These are phyloP conservation scores for Deilephila elpenor DNA, from an alignment of 2,888 invertebrate genomes.

Conservation along the genomic window DNA sequence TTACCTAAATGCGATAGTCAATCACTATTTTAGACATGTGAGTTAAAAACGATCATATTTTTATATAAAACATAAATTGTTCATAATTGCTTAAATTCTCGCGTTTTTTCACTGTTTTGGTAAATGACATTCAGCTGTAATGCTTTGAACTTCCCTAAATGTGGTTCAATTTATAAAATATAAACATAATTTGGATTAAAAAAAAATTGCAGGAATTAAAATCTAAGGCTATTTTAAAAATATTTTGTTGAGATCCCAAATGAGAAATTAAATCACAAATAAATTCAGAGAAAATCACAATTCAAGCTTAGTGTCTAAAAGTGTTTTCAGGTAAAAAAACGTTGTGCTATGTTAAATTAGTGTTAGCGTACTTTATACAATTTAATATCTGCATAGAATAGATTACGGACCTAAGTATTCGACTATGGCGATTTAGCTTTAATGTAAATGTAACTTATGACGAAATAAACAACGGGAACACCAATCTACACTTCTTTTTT, in stretches of 20 bases:
- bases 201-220: too few relatives aligned
- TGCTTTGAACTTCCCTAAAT: too few relatives aligned
- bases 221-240: not conserved
- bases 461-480: slow-evolving; percentile 21
- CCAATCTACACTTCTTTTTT: slow-evolving; percentile 23
- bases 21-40: not conserved
- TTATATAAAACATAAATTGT: too few relatives aligned
- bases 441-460: slow-evolving; percentile 35
- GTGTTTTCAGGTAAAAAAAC: not conserved
- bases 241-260: not conserved
- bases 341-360: not conserved
- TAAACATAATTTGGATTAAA: not conserved
- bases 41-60: too few relatives aligned
- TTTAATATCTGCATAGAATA: slow-evolving; percentile 6
- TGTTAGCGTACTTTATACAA: slow-evolving; percentile 13
- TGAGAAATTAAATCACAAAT: too few relatives aligned
- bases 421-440: slow-evolving; percentile 47
- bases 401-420: slow-evolving; percentile 45
- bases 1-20: not conserved
- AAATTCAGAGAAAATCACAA: not conserved
- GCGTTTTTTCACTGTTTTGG: not conserved
- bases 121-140: not conserved
- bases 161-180: too few relatives aligned
- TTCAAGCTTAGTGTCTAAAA: not conserved
- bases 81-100: too few relatives aligned